A percentile compares a stretch with the other conserved stretches of the same genome.
These are phyloP conservation scores for Melanotaenia duboulayi DNA, from an alignment of 2,113 vertebrate species.

Conservation along the genomic window DNA sequence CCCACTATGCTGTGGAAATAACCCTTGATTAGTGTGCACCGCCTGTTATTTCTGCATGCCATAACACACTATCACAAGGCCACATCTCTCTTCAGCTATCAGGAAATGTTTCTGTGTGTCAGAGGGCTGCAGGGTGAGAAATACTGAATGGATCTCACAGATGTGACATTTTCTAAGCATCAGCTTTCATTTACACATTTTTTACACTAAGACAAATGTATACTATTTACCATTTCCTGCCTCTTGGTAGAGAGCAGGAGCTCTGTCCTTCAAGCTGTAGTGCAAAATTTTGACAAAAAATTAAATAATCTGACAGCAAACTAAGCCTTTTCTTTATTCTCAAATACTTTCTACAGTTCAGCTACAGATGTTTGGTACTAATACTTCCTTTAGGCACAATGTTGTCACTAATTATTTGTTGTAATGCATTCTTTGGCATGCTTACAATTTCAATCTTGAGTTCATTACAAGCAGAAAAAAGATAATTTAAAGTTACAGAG, in stretches of 20 bases:
- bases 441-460: too few species aligned
- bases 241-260: too few species aligned
- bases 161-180: slow-evolving; percentile 13
- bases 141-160: slow-evolving; percentile 27
- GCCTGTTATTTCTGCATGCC: slow-evolving; percentile 29
- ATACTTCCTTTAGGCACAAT: too few species aligned
- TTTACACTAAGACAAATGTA: background rate
- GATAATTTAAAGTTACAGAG: background rate
- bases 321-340: too few species aligned
- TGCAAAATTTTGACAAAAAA: too few species aligned
- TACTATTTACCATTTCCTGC: background rate
- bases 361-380: too few species aligned
- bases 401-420: too few species aligned
- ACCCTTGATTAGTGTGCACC: slow-evolving; percentile 49
- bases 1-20: slow-evolving; percentile 36
- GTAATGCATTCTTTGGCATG: too few species aligned
- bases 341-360: too few species aligned
- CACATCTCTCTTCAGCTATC: slow-evolving; percentile 18
- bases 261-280: too few species aligned
- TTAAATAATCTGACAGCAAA: too few species aligned
- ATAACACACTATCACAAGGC: slow-evolving; percentile 32
- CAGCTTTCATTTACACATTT: slow-evolving; percentile 19
- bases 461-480: background rate
- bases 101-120: slow-evolving; percentile 32
- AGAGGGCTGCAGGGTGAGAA: slow-evolving; percentile 30